phyloP scores from a whole-genome alignment of 1,140 invertebrate genomes.

The Trissolcus basalis region DNA sequence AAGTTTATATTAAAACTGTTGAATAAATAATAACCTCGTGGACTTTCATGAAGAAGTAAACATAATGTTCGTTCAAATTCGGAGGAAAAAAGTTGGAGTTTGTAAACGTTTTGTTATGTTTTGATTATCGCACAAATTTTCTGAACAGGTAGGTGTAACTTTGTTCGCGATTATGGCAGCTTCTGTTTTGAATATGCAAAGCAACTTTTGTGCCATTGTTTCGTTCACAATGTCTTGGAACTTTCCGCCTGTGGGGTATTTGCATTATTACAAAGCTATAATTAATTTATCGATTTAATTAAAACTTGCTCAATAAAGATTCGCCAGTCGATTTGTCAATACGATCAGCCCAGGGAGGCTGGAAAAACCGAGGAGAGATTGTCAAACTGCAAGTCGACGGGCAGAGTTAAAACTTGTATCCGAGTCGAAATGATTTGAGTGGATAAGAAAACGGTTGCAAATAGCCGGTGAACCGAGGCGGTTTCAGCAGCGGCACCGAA shows the following conservation, averaged over 20 bases:
- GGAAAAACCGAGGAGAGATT: not conserved
- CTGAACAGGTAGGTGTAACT: not conserved
- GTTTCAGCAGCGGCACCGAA: conserved; percentile 42
- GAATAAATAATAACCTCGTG: too few relatives aligned
- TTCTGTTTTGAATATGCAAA: conserved; percentile 15
- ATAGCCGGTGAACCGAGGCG: conserved; percentile 26
- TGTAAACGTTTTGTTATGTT: too few relatives aligned
- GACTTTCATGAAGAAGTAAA: too few relatives aligned
- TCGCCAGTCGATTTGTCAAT: too few relatives aligned
- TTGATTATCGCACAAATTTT: too few relatives aligned
- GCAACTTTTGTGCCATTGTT: conserved; percentile 20
- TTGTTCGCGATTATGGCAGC: conserved; percentile 15
- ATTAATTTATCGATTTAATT: conserved; percentile 49
- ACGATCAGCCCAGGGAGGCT: too few relatives aligned
- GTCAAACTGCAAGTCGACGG: conserved; percentile 25
- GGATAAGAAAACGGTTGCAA: not conserved
- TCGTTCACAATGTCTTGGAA: conserved; percentile 22
- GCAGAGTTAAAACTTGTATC: conserved; percentile 38
- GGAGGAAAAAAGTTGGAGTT: too few relatives aligned
- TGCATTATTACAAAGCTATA: conserved; percentile 12
- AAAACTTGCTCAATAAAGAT: conserved; percentile 16
- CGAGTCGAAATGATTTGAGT: conserved; percentile 46
- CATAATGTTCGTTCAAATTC: too few relatives aligned
- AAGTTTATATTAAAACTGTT: too few relatives aligned
- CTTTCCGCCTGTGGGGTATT: not conserved